Conservation (phyloP, 2,113 vertebrate species). For the Macroglossus sobrinus region DNA sequence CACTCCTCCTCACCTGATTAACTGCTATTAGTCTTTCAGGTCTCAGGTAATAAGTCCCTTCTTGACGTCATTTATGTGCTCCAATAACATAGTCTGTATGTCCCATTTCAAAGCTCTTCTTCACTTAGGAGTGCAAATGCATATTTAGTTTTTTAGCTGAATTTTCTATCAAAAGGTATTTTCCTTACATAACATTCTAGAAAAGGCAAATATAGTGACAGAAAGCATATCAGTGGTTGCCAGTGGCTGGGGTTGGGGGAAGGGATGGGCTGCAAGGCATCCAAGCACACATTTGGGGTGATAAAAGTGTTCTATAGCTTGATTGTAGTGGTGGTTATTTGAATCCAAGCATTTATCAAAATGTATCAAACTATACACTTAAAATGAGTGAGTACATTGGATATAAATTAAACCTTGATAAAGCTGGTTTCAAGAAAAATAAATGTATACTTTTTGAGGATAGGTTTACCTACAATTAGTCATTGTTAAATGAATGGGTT, state of each 20-base stretch:
- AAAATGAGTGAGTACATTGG: background rate
- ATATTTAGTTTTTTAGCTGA: background rate
- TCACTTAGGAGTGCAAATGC: background rate
- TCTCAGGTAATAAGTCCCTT: background rate
- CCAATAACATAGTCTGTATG: background rate
- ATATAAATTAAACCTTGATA: background rate
- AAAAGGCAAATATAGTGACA: background rate
- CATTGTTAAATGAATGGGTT: background rate
- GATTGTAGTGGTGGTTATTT: background rate
- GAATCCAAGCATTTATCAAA: background rate
- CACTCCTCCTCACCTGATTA: background rate
- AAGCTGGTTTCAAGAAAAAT: conserved; percentile 5
- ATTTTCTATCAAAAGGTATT: background rate
- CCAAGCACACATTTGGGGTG: background rate
- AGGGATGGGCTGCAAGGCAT: background rate
- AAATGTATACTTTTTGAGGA: background rate
- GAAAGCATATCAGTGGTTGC: background rate
- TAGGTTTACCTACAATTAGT: background rate
- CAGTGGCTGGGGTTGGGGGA: background rate
- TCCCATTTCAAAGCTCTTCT: background rate
- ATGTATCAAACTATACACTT: background rate
- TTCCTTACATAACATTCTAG: background rate
- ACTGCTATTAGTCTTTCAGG: background rate
- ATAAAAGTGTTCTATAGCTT: background rate
- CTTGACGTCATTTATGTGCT: background rate